These are phyloP conservation scores for Euborellia annulipes DNA, from an alignment of 1,140 invertebrate species.

Conservation along the genomic window DNA sequence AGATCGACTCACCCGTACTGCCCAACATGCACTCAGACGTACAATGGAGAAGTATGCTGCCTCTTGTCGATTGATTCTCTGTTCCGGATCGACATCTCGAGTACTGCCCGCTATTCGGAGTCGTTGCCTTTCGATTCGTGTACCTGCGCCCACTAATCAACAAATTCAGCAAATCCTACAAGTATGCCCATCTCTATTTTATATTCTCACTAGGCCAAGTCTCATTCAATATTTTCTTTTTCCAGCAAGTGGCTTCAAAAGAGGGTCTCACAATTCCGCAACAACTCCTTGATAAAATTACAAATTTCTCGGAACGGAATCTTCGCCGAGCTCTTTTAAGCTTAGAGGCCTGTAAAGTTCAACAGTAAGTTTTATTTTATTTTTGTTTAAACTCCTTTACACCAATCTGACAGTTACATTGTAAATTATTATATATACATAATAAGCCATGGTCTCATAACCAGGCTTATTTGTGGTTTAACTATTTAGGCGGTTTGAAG, in stretches of 20 bases:
- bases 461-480: no score
- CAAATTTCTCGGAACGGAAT: conserved; percentile 72
- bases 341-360: conserved; percentile 85
- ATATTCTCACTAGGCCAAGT: no score
- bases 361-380: conserved; percentile 41
- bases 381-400: background rate
- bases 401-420: no score
- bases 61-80: conserved; percentile 89
- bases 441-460: no score
- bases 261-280: conserved; percentile 66
- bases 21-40: conserved; percentile 89
- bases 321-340: conserved; percentile 84
- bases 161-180: conserved; percentile 58
- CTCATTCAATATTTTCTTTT: no score
- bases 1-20: conserved; percentile 91
- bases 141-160: conserved; percentile 66
- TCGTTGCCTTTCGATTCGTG: conserved; percentile 78
- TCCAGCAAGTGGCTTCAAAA: conserved; percentile 63
- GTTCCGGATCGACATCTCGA: conserved; percentile 84
- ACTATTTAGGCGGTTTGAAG: no score
- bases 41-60: conserved; percentile 99
- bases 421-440: no score
- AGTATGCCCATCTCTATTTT: conserved; percentile 10
- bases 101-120: conserved; percentile 92
- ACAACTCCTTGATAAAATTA: conserved; percentile 63